Evolutionary conservation across 2,797 vertebrate species (phyloP).

Genomic region (Tamandua tetradactyla): DNA sequence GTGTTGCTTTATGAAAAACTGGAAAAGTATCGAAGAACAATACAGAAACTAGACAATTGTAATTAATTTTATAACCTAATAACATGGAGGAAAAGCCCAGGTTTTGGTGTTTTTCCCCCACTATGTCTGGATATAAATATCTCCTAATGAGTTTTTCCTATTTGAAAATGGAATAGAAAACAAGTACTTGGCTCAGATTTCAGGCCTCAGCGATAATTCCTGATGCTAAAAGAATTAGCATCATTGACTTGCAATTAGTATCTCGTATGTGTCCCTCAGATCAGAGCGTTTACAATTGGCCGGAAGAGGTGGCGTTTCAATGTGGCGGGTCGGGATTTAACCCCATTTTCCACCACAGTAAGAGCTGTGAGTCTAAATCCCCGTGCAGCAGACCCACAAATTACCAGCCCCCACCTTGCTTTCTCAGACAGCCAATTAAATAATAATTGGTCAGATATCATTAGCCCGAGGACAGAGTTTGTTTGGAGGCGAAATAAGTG

Average conservation of each 20-base stretch:
- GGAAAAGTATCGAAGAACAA: background rate
- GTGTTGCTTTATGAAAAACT: slow-evolving; percentile 28
- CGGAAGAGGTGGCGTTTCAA: slow-evolving; percentile 48
- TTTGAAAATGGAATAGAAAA: background rate
- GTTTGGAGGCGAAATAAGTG: slow-evolving; percentile 51
- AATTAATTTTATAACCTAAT: slow-evolving; percentile 50
- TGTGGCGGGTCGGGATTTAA: slow-evolving; percentile 45
- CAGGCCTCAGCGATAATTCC: background rate
- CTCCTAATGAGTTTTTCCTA: background rate
- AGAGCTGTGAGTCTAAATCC: slow-evolving; percentile 47
- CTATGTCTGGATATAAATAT: background rate
- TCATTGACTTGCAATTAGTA: slow-evolving; percentile 43
- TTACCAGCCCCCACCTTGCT: slow-evolving; percentile 35
- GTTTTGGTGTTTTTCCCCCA: background rate
- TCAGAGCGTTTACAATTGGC: slow-evolving; percentile 42
- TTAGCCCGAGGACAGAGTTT: slow-evolving; percentile 63
- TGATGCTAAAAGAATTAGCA: background rate
- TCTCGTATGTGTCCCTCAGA: slow-evolving; percentile 34
- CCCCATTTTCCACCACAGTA: slow-evolving; percentile 41
- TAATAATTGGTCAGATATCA: slow-evolving; percentile 63
- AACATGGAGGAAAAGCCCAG: slow-evolving; percentile 28
- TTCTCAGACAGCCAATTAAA: slow-evolving; percentile 63
- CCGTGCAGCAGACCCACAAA: background rate
- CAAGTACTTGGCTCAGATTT: background rate
- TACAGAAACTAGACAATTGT: background rate